These are phyloP conservation scores for Sympetrum striolatum DNA, from an alignment of 2,888 invertebrate genomes.

Conservation along the genomic window DNA sequence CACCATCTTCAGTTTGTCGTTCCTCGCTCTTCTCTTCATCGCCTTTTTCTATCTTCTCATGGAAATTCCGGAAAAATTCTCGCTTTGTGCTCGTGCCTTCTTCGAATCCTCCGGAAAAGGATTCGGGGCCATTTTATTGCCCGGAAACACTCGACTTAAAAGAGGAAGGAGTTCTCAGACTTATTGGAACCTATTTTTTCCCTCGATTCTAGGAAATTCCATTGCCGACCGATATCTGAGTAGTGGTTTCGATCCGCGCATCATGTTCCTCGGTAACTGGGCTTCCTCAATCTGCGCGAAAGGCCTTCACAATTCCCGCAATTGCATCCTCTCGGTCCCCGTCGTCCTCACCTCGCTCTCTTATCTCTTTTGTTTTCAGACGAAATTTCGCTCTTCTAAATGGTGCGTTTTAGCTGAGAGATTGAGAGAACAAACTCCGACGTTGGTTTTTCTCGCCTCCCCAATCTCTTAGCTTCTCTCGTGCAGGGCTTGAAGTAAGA, in stretches of 20 bases:
- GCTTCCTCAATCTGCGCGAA: neutral
- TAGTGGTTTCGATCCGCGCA: neutral
- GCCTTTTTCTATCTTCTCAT: neutral
- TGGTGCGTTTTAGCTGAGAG: no score
- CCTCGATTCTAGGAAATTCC: neutral
- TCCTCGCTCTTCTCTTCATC: neutral
- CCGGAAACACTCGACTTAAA: neutral
- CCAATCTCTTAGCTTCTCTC: neutral
- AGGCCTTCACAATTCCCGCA: neutral
- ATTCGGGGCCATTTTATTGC: neutral
- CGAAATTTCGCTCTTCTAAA: neutral
- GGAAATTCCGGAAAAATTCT: neutral
- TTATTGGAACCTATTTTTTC: neutral
- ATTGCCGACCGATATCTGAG: neutral
- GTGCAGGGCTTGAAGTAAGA: neutral
- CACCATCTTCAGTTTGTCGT: neutral
- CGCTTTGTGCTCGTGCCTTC: neutral
- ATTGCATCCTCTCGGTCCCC: neutral
- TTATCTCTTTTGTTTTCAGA: neutral
- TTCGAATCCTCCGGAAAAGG: neutral
- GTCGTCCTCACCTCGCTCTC: neutral
- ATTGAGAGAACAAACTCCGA: no score
- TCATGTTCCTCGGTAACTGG: neutral
- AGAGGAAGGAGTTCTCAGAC: neutral
- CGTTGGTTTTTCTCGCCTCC: neutral